These are phyloP conservation scores for Phrixothrix hirtus DNA, from an alignment of 2,888 invertebrate genomes.

Conservation along the genomic window DNA sequence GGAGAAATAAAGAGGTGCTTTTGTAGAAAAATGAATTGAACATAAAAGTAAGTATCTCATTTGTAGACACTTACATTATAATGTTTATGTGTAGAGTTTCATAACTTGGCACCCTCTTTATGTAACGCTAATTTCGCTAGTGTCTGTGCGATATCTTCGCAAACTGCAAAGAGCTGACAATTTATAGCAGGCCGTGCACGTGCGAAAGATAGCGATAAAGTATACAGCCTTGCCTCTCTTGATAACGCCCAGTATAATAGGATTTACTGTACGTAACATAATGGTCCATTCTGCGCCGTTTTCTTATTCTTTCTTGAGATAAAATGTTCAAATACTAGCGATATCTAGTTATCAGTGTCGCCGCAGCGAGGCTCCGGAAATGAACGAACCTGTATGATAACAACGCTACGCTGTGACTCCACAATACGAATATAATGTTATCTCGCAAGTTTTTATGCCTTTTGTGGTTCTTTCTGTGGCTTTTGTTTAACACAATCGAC, in stretches of 20 bases:
- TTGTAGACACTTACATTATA: slow-evolving; percentile 47
- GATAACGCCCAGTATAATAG: slow-evolving; percentile 59
- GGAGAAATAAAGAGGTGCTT: slow-evolving; percentile 37
- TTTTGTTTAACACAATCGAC: slow-evolving; percentile 53
- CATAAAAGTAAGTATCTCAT: slow-evolving; percentile 49
- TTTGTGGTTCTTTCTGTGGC: slow-evolving; percentile 51
- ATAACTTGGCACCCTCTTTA: slow-evolving; percentile 39
- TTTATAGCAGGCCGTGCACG: slow-evolving; percentile 54
- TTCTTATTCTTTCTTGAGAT: slow-evolving; percentile 59
- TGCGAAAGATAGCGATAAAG: slow-evolving; percentile 55
- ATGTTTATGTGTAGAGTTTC: slow-evolving; percentile 46
- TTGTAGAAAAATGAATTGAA: slow-evolving; percentile 45
- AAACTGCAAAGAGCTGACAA: slow-evolving; percentile 45
- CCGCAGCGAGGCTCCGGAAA: slow-evolving; percentile 56
- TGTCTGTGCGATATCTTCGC: slow-evolving; percentile 46
- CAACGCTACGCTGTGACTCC: slow-evolving; percentile 46
- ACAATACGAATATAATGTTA: slow-evolving; percentile 55
- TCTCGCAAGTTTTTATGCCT: slow-evolving; percentile 51
- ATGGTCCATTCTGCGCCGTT: slow-evolving; percentile 59
- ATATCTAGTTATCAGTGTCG: slow-evolving; percentile 58
- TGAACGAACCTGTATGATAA: slow-evolving; percentile 58
- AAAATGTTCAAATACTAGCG: slow-evolving; percentile 57
- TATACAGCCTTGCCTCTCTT: slow-evolving; percentile 52
- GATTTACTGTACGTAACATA: slow-evolving; percentile 59
- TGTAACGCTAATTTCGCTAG: slow-evolving; percentile 47